Conservation (phyloP, 2,888 invertebrate genomes). For the Caenorhabditis angaria region DNA sequence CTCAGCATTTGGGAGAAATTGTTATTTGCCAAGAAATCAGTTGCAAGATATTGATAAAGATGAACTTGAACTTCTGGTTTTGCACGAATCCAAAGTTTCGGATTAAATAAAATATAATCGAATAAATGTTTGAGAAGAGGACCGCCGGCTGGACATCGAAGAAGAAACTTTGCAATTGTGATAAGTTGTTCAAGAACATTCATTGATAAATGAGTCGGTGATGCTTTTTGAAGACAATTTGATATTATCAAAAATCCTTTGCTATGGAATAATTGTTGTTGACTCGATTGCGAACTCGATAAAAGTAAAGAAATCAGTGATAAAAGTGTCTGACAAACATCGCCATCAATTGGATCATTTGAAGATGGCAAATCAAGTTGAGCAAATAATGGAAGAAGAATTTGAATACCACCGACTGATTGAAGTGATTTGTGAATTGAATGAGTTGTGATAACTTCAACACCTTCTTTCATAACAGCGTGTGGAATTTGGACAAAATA, state of each 20-base stretch:
- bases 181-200: conserved; percentile 66
- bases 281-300: conserved; percentile 94
- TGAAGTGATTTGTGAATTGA: conserved; percentile 98
- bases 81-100: conserved; percentile 97
- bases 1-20: conserved; percentile 79
- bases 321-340: conserved; percentile 84
- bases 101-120: conserved; percentile 99
- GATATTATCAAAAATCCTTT: conserved; percentile 97
- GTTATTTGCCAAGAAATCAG: conserved; percentile 96
- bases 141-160: conserved; percentile 63
- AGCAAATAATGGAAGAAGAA: conserved; percentile 94
- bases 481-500: conserved; percentile 99
- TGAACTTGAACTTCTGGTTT: conserved; percentile 79
- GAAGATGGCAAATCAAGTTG: conserved; percentile 85
- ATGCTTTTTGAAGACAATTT: conserved; percentile 73
- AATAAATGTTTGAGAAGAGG: conserved; percentile 82
- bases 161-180: conserved; percentile 72
- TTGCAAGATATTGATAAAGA: conserved; percentile 95
- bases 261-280: conserved; percentile 99
- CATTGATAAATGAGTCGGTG: conserved; percentile 61
- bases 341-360: conserved; percentile 72
- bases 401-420: conserved; percentile 92
- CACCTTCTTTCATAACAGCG: conserved; percentile 98
- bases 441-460: conserved; percentile 98
- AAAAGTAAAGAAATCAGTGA: conserved; percentile 96